These are phyloP conservation scores for Tineola bisselliella DNA, from an alignment of 2,888 invertebrate species.

Conservation along the genomic window DNA sequence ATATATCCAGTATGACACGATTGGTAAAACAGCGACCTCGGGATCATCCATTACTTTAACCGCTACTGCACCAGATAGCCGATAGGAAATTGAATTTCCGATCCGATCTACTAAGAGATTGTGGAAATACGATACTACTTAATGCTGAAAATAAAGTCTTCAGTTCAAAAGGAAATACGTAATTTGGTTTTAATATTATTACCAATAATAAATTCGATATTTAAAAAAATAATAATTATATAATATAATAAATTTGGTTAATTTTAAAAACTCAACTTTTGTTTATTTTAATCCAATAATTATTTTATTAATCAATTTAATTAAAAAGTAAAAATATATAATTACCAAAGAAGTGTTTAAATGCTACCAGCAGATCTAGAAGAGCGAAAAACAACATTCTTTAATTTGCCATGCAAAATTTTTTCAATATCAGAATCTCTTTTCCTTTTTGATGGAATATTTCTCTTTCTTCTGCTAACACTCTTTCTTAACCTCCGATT, in stretches of 20 bases:
- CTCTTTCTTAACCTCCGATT: neutral
- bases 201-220: too few species aligned
- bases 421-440: neutral
- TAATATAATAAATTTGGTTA: too few species aligned
- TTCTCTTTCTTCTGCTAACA: neutral
- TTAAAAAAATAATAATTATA: too few species aligned
- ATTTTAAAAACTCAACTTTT: too few species aligned
- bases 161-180: too few species aligned
- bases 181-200: too few species aligned
- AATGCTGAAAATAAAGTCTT: neutral
- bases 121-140: slow-evolving; percentile 35
- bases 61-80: slow-evolving; percentile 39
- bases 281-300: too few species aligned
- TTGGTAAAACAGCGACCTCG: slow-evolving; percentile 30
- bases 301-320: too few species aligned
- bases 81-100: slow-evolving; percentile 63
- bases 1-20: neutral
- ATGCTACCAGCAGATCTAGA: neutral
- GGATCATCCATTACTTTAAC: slow-evolving; percentile 39
- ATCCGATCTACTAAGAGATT: slow-evolving; percentile 57
- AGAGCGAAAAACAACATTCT: slow-evolving; percentile 22
- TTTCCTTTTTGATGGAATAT: neutral
- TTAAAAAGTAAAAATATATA: too few species aligned
- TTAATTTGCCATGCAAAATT: slow-evolving; percentile 24
- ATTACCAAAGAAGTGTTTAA: too few species aligned